Conservation (phyloP, 2,888 invertebrate genomes). For the Carabus problematicus region DNA sequence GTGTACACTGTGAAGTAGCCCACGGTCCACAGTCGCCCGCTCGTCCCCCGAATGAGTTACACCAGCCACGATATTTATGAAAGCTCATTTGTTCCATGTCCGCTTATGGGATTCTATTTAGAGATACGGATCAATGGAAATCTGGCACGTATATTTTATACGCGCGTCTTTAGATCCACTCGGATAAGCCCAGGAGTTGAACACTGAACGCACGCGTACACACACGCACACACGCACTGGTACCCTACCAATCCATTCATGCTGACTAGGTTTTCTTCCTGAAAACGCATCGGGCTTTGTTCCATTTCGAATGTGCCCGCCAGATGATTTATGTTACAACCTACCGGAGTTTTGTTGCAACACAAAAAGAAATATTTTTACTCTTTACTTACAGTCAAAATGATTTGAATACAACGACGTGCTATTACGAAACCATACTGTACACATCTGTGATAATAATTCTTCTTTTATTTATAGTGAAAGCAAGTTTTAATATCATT, state of each 20-base stretch:
- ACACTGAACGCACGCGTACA: neutral
- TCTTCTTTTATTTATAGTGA: too few species aligned
- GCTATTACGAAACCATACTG: too few species aligned
- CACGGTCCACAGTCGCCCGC: neutral
- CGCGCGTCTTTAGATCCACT: conserved; percentile 31
- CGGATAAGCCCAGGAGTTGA: conserved; percentile 16
- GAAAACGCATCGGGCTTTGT: conserved; percentile 33
- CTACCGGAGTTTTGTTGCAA: neutral
- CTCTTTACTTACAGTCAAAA: neutral
- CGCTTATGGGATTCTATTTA: conserved; percentile 39
- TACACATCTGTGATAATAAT: too few species aligned
- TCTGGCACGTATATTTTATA: conserved; percentile 39
- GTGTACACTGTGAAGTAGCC: neutral
- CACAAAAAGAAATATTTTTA: conserved; percentile 9
- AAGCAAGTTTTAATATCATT: too few species aligned
- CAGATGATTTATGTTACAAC: conserved; percentile 28
- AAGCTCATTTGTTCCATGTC: conserved; percentile 40
- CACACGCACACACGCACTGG: neutral
- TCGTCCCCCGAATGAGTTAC: conserved; percentile 9
- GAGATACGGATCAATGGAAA: conserved; percentile 39
- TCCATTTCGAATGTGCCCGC: conserved; percentile 24
- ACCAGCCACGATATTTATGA: conserved; percentile 30
- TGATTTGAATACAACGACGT: too few species aligned
- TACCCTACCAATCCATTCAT: conserved; percentile 20
- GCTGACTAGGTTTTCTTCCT: conserved; percentile 30